Evolutionary conservation across 2,888 invertebrate species (phyloP), one percentile per base, ranked within the genome.

Genomic region (Cephalotes varians): DNA sequence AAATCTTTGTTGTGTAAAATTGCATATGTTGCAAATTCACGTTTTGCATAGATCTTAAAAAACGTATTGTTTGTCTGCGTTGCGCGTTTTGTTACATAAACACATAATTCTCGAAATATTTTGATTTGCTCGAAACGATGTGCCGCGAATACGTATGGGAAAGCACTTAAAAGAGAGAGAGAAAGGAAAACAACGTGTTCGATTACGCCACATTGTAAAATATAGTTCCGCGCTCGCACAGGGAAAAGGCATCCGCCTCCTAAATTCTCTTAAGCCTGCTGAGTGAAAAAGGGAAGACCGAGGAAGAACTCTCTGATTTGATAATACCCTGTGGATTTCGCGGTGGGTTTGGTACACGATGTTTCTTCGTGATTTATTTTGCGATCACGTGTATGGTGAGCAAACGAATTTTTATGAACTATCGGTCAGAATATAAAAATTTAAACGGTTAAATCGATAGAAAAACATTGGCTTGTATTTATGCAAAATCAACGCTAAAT

Each of bases 251-350:
- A 76, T 25, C 72, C 83, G 80, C 82, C 87, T 89, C 84, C 84
- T 90, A 90, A 90, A 90, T 90, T 90, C 89, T 86, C 85, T 90
- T 90, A 90, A 90, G 88, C 88, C 84, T 79, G 82, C 51, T 81
- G 84, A 89, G 89, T 89, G 89, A 89, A 89, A 90, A 90, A 90
- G 85, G 80, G 83, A 90, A 89, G 84, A 73, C 84, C 82, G 64
- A 58, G 80, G 37, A 86, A 88, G 85, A 88, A 83, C 90, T 90
- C 77, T 85, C 88, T 90, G 89, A 89, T 89, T 89, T 89, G 90
- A 88, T 90, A 89, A 89, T 89, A 85, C 90, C 85, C 81, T 49
- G 73, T 81, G 84, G 87, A 89, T 89, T 88, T 88, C 65, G 88
- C 77, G 71, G 84, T 84, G 84, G 82, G 89, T 85, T 88, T 88